Conservation (phyloP, 2,888 invertebrate genomes). For the Callimorpha dominula region DNA sequence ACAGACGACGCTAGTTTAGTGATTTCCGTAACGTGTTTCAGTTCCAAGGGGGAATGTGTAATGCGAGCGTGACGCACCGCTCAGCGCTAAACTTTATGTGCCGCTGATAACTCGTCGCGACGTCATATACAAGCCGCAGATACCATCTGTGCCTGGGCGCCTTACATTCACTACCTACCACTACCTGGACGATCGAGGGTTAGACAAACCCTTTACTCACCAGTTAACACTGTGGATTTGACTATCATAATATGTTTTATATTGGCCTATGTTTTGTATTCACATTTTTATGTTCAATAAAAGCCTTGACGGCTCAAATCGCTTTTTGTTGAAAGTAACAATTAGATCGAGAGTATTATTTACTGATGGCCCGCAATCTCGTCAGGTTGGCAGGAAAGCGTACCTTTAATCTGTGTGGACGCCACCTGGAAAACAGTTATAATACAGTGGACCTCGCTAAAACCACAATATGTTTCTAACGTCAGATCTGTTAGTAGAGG, state of each 20-base stretch:
- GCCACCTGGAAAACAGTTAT: neutral
- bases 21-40: conserved; percentile 60
- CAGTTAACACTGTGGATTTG: too few species aligned
- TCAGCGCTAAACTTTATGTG: conserved; percentile 3
- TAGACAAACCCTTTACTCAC: neutral
- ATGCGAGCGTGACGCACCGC: conserved; percentile 42
- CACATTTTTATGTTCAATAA: neutral
- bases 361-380: too few species aligned
- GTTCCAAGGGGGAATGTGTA: conserved; percentile 50
- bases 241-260: neutral
- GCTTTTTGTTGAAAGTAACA: neutral
- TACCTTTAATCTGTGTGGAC: neutral
- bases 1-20: conserved; percentile 65
- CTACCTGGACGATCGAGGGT: neutral
- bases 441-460: neutral
- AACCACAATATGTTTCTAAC: neutral
- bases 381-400: neutral
- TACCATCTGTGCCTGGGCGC: conserved; percentile 13
- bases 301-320: neutral
- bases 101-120: conserved; percentile 1
- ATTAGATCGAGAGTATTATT: too few species aligned
- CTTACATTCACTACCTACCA: neutral
- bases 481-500: neutral
- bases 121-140: conserved; percentile 12
- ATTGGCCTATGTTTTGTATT: neutral